phyloP scores from a whole-genome alignment of 1,140 invertebrate species.

The Chrysopa pallens region DNA sequence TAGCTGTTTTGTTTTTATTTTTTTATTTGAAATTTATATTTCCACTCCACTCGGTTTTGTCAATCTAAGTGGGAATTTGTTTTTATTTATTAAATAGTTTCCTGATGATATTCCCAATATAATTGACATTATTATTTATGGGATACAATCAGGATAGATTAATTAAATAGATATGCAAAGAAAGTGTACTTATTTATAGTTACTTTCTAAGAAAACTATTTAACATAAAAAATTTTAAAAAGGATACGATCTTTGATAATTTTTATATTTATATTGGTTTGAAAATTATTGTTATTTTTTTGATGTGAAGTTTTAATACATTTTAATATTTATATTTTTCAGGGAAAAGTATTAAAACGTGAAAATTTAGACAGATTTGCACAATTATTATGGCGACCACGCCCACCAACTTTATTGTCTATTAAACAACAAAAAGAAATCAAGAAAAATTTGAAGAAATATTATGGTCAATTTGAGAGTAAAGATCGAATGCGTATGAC shows the following conservation, averaged over 20 bases:
- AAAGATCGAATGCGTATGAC: conserved; percentile 87
- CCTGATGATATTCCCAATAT: too few species aligned
- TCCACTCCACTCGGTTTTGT: too few species aligned
- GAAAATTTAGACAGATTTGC: conserved; percentile 83
- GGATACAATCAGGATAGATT: too few species aligned
- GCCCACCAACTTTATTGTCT: conserved; percentile 69
- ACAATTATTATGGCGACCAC: conserved; percentile 90
- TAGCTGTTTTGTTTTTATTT: too few species aligned
- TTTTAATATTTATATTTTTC: background rate
- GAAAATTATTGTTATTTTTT: background rate
- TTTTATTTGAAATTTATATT: too few species aligned
- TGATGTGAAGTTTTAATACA: background rate
- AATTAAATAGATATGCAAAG: too few species aligned
- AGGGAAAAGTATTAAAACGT: conserved; percentile 40
- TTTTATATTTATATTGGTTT: background rate
- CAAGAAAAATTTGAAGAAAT: conserved; percentile 96
- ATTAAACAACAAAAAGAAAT: conserved; percentile 80
- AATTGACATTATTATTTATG: too few species aligned
- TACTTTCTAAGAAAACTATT: background rate
- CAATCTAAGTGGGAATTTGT: too few species aligned
- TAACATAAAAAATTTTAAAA: too few species aligned
- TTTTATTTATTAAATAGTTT: too few species aligned
- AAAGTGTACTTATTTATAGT: background rate
- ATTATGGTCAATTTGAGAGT: conserved; percentile 86
- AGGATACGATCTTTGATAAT: too few species aligned